These are phyloP conservation scores for Hippoglossus hippoglossus DNA, from an alignment of 2,797 vertebrate species.

Conservation along the genomic window DNA sequence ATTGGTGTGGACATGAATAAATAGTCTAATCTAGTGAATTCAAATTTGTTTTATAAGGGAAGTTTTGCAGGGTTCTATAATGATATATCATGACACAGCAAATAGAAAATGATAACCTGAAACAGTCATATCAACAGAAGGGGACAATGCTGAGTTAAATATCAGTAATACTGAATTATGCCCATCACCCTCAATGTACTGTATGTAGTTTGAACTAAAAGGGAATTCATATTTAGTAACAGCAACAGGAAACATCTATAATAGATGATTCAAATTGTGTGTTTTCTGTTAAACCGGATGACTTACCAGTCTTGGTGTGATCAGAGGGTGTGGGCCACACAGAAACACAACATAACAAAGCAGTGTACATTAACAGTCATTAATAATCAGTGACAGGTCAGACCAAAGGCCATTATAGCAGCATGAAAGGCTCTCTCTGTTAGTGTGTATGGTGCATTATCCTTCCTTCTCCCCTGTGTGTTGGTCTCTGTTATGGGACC, in stretches of 20 bases:
- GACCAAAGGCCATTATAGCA: constrained; percentile 68
- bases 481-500: constrained; percentile 54
- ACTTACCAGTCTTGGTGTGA: constrained; percentile 27
- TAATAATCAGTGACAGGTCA: constrained; percentile 79
- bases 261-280: background rate
- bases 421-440: constrained; percentile 65
- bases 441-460: constrained; percentile 62
- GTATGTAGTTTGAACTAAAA: background rate
- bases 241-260: background rate
- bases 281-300: constrained; percentile 23
- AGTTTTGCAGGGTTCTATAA: too few species aligned
- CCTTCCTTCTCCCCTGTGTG: constrained; percentile 53
- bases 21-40: too few species aligned
- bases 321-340: constrained; percentile 59
- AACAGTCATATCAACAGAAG: background rate
- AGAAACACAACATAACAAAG: constrained; percentile 63
- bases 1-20: too few species aligned
- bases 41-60: too few species aligned
- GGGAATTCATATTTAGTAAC: background rate
- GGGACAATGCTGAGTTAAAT: background rate
- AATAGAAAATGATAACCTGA: too few species aligned
- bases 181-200: background rate
- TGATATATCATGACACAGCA: too few species aligned
- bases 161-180: background rate
- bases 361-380: constrained; percentile 76